These are phyloP conservation scores for Lithobius niger DNA, from an alignment of 1,140 invertebrate species.

Conservation along the genomic window DNA sequence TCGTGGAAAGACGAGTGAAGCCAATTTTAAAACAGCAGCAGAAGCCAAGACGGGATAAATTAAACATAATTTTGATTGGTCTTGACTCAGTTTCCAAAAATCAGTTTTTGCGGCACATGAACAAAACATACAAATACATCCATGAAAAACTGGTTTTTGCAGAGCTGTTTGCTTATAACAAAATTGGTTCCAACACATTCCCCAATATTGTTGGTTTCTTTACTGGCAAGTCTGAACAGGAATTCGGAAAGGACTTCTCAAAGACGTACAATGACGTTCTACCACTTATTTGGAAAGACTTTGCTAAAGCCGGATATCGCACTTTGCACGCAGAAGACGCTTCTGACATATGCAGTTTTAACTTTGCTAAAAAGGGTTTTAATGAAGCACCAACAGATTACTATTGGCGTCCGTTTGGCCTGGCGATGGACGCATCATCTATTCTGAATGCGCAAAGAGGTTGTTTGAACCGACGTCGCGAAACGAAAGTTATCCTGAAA, in stretches of 20 bases:
- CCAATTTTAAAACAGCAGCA: no score
- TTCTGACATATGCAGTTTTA: constrained; percentile 22
- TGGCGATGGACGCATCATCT: constrained; percentile 14
- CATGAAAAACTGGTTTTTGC: no score
- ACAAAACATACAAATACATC: no score
- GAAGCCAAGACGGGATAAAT: no score
- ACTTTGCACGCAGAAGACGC: constrained; percentile 27
- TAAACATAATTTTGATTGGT: no score
- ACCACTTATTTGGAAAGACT: constrained; percentile 29
- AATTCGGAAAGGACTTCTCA: constrained; percentile 13
- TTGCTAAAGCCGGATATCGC: constrained; percentile 18
- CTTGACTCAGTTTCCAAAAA: no score
- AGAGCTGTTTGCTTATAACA: no score
- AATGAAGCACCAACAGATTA: constrained; percentile 23
- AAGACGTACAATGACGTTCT: constrained; percentile 26
- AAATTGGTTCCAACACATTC: constrained; percentile 55
- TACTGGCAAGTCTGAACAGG: constrained; percentile 16
- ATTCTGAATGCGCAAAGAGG: not conserved
- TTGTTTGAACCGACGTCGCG: not conserved
- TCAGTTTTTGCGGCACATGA: no score
- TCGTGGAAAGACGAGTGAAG: no score
- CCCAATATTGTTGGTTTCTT: constrained; percentile 26
- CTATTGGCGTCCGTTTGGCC: constrained; percentile 23
- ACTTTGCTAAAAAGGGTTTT: constrained; percentile 24
- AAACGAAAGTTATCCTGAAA: not conserved